A percentile compares a stretch with the other conserved stretches of the same genome.
phyloP scores from a whole-genome alignment of 2,113 vertebrate species.

The Acrocephalus kingi region DNA sequence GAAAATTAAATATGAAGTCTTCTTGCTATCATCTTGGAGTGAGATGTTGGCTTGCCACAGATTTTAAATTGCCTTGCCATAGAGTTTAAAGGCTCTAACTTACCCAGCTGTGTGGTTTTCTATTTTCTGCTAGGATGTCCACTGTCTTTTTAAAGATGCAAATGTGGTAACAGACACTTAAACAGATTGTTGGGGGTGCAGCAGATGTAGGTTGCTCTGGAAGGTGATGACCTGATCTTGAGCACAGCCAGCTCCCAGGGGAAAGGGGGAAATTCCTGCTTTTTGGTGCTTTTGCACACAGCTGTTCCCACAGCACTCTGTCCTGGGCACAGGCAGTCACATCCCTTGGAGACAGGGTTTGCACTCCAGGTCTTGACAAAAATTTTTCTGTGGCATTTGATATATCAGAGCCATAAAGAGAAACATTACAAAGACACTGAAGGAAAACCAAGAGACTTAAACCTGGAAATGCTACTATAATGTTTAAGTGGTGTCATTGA shows the following conservation, averaged over 20 bases:
- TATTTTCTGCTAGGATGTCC: background rate
- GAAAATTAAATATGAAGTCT: background rate
- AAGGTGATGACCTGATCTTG: background rate
- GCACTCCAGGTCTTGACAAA: background rate
- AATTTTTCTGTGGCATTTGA: background rate
- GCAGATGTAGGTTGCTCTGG: background rate
- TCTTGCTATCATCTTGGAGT: background rate
- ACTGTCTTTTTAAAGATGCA: background rate
- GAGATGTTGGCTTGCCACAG: background rate
- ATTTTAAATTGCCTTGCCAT: background rate
- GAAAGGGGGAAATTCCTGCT: no score
- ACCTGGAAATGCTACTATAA: no score
- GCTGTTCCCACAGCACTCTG: background rate
- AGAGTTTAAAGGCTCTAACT: background rate
- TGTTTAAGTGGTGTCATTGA: background rate
- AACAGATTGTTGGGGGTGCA: background rate
- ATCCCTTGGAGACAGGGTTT: fast-evolving
- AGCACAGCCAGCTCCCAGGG: background rate
- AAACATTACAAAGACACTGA: background rate
- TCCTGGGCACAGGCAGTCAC: background rate
- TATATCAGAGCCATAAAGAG: background rate
- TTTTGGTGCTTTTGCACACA: fast-evolving
- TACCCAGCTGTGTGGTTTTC: background rate
- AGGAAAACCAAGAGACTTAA: background rate
- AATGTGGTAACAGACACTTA: background rate